phyloP scores from a whole-genome alignment of 53 echinoderm and acorn worm species.

The Zoroaster sp. region DNA sequence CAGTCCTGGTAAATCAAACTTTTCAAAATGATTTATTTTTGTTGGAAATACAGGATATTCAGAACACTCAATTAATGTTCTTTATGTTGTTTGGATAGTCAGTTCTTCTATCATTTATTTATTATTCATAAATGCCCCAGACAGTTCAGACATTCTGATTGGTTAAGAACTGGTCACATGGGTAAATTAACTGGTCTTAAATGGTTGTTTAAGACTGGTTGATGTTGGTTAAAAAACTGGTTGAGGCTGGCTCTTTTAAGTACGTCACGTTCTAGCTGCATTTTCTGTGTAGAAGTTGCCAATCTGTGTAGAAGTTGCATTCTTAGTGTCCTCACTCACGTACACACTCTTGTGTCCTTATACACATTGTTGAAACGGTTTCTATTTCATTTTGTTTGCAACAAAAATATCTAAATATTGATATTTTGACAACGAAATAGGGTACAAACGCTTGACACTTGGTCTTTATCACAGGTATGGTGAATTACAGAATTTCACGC shows the following conservation, averaged over 20 bases:
- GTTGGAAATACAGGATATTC: neutral
- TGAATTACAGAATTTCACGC: constrained; percentile 67
- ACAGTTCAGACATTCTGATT: neutral
- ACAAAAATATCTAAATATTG: too few species aligned
- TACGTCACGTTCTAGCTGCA: too few species aligned
- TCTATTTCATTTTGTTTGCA: neutral
- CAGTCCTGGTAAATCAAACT: constrained; percentile 75
- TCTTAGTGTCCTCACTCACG: too few species aligned
- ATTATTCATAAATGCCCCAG: neutral
- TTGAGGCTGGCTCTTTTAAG: too few species aligned
- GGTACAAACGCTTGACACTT: too few species aligned
- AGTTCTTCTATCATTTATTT: neutral
- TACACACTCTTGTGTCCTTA: neutral
- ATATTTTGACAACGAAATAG: too few species aligned
- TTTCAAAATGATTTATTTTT: neutral
- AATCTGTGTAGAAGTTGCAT: too few species aligned
- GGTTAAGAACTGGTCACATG: neutral
- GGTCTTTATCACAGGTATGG: constrained; percentile 70
- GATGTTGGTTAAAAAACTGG: too few species aligned
- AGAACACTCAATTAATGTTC: neutral
- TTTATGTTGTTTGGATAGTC: neutral
- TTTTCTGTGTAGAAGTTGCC: too few species aligned
- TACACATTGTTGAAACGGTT: neutral
- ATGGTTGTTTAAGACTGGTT: too few species aligned
- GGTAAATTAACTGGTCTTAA: too few species aligned